phyloP scores from a whole-genome alignment of 2,888 invertebrate genomes.

The Yponomeuta plumbellus region DNA sequence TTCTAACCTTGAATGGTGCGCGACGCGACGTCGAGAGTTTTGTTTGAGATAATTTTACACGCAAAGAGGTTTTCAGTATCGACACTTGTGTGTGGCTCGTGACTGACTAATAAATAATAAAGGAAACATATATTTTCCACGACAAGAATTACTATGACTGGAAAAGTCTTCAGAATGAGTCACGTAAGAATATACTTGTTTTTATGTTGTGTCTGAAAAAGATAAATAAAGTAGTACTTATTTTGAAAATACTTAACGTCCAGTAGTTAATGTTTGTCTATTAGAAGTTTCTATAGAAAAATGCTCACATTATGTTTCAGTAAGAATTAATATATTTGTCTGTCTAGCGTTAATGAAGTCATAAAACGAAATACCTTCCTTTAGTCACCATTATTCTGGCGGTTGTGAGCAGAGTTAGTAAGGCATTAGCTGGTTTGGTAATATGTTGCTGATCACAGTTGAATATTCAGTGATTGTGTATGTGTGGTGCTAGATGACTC shows the following conservation, averaged over 20 bases:
- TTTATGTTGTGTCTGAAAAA: too few relatives aligned
- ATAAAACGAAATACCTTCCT: background rate
- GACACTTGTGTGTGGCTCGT: background rate
- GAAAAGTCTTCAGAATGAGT: background rate
- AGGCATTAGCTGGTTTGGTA: background rate
- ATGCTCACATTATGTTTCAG: background rate
- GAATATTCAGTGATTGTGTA: background rate
- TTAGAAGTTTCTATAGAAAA: background rate
- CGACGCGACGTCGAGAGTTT: background rate
- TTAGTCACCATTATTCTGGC: background rate
- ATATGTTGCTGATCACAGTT: background rate
- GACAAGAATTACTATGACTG: background rate
- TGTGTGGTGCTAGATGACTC: slow-evolving; percentile 51
- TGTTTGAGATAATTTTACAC: background rate
- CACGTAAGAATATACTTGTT: background rate
- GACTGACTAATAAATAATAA: background rate
- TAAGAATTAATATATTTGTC: background rate
- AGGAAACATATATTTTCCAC: background rate
- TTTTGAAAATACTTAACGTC: background rate
- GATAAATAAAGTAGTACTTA: too few relatives aligned
- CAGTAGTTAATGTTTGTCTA: background rate
- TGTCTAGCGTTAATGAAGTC: background rate
- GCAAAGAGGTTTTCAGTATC: background rate
- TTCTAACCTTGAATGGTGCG: background rate
- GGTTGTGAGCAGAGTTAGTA: background rate